Evolutionary conservation across 1,140 invertebrate genomes (phyloP), one percentile per base, ranked within the genome.

Genomic region (Mizuhopecten yessoensis): DNA sequence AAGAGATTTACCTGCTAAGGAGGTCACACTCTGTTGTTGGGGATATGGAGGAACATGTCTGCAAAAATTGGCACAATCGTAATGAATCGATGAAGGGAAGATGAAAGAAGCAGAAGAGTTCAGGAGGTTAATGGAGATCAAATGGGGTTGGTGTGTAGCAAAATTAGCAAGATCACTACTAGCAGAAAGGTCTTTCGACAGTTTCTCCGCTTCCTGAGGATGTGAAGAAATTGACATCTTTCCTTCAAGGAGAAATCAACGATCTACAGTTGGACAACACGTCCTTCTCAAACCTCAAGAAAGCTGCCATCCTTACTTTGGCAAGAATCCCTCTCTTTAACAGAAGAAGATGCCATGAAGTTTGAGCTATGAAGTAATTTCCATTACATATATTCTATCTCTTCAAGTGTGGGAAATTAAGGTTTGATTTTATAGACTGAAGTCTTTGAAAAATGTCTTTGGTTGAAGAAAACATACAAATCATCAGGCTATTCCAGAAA

Each of bases 131-230:
- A 91, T 92, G 75, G 34, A 88, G 23, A 33, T 91, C 11, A 33
- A 90, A 33, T 92, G 88, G 90, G 45, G 86, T 23, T 29, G 45
- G 33, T 57, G 86, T 34, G 45, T 92, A 34, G 88, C 88, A 42
- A 91, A 91, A 86, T 86, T 91, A 39, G 92, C 88, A 29, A 86
- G 86, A 87, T 34, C 86, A 23, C 34, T 92, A 34, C 42, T 92
- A 42, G 34, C 34, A 39, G 88, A 86, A 88, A 34, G 87, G n/a
- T 29, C 23, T 49, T 90, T 57, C 42, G 88, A 88, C 34, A 88
- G 29, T 49, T 10, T 33, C 88, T 34, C 89, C 89, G 0, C 39
- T 49, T 42, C 87, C 87, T 13, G 90, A 90, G 88, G 90, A 90
- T 34, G n/a, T 90, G 10, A 49, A 90, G 87, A 90, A 90, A 36